phyloP scores from a whole-genome alignment of 2,888 invertebrate species.

The Lithophane semibrunnea region DNA sequence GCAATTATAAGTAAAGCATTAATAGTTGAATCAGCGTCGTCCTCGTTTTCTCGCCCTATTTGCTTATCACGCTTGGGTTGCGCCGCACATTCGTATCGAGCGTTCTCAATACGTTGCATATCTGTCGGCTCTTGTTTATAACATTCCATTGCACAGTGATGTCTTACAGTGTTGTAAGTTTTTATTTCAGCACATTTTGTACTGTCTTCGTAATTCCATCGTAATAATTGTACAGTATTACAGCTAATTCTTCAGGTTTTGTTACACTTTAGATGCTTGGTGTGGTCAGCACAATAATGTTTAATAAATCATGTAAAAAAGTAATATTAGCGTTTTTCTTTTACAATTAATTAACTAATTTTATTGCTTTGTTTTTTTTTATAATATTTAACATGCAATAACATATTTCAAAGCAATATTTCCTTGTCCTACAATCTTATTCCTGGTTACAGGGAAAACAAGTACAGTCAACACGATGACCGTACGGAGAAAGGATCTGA shows the following conservation, averaged over 20 bases:
- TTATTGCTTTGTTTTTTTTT: constrained; percentile 48
- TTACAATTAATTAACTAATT: constrained; percentile 34
- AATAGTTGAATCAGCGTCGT: constrained; percentile 76
- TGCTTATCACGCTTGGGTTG: constrained; percentile 83
- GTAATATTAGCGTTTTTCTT: background rate
- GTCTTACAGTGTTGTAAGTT: constrained; percentile 59
- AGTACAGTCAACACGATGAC: constrained; percentile 75
- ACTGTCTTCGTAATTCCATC: constrained; percentile 59
- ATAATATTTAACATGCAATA: constrained; percentile 43
- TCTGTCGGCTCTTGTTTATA: constrained; percentile 67
- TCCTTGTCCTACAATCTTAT: constrained; percentile 9
- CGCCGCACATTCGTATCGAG: constrained; percentile 70
- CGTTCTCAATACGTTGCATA: constrained; percentile 71
- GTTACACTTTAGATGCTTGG: constrained; percentile 71
- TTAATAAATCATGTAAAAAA: constrained; percentile 33
- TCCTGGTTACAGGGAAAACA: constrained; percentile 67
- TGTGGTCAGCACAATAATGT: constrained; percentile 70
- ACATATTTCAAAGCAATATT: constrained; percentile 9
- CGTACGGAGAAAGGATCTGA: constrained; percentile 76
- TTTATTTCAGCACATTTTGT: constrained; percentile 75
- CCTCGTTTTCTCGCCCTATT: constrained; percentile 82
- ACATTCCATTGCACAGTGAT: constrained; percentile 72
- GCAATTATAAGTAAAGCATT: constrained; percentile 73
- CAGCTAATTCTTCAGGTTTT: constrained; percentile 49
- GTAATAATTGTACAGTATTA: constrained; percentile 45